Percentiles rank a stretch among this genome's conserved stretches.
These are phyloP conservation scores for Epistrophe grossulariae DNA, from an alignment of 2,888 invertebrate genomes.

Conservation along the genomic window DNA sequence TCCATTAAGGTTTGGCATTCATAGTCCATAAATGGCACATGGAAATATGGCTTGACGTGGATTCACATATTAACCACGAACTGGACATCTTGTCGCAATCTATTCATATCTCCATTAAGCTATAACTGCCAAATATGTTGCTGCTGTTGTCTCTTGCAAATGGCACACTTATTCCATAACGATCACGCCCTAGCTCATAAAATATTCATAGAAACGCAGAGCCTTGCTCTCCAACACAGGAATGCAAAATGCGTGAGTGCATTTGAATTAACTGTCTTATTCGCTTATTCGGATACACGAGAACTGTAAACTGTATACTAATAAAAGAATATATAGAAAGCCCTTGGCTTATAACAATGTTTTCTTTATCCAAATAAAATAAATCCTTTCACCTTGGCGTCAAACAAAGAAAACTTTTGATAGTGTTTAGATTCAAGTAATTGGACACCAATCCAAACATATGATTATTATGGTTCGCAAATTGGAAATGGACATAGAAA, in stretches of 20 bases:
- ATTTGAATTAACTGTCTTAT: slow-evolving; percentile 28
- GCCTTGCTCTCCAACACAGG: slow-evolving; percentile 1
- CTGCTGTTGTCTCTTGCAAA: slow-evolving; percentile 9
- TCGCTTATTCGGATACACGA: neutral
- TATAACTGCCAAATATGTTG: slow-evolving; percentile 10
- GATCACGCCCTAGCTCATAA: slow-evolving; percentile 47
- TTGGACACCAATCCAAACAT: slow-evolving; percentile 45
- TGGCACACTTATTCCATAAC: slow-evolving; percentile 14
- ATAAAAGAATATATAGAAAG: neutral
- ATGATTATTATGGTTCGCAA: neutral
- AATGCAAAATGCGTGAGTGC: slow-evolving; percentile 42
- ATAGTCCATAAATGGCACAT: neutral
- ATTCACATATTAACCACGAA: slow-evolving; percentile 25
- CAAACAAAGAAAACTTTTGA: slow-evolving; percentile 51
- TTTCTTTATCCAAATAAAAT: slow-evolving; percentile 37
- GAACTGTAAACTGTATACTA: slow-evolving; percentile 10
- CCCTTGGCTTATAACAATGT: slow-evolving; percentile 50
- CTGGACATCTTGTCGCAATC: slow-evolving; percentile 49
- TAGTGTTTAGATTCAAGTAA: slow-evolving; percentile 45
- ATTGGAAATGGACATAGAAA: slow-evolving; percentile 19
- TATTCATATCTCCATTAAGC: slow-evolving; percentile 41
- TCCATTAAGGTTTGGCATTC: slow-evolving; percentile 33
- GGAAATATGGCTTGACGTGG: slow-evolving; percentile 17
- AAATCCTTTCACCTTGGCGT: slow-evolving; percentile 61
- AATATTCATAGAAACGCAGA: slow-evolving; percentile 44